Base-by-base conservation (phyloP, 1,140 invertebrate genomes). In the Macrocentrus cingulum region DNA sequence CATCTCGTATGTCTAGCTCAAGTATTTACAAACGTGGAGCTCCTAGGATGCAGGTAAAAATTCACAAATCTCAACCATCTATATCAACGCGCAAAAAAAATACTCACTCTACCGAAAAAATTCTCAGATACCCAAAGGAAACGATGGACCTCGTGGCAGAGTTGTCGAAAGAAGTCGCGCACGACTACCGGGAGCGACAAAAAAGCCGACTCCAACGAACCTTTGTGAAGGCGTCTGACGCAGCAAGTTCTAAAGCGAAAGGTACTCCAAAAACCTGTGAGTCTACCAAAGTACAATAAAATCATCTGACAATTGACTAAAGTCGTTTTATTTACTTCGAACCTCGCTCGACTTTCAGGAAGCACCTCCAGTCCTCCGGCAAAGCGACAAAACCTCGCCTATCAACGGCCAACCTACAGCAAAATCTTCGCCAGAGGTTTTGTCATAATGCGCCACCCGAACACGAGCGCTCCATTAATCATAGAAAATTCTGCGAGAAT, bases 11-110 rank as follows among this genome's bases (percentile, higher is more conserved):
- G 91, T 75, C 80, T 94, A 50, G 90, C 91, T 9, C 86, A 90
- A 79, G 89, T 90, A 8, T 93, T 92, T 69, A 83, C 85, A 0
- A 95, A 94, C 73, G 82, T 93, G 34, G 91, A 93, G 72, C 84
- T 92, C 51, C 80, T 94, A 66, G 91, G 91, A 37, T 93, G 91
- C 81, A 86, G 84, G 88, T 91, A 81, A 18, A 46, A 50, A 20
- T 34, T 37, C 42, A 34, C 13, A 20, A 19, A 51, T 18, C 22
- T n/a, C 16, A 25, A 49, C 15, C 6, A 5, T 25, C 9, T 11
- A 18, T 57, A n/a, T 39, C 3, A 34, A 44, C 20, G 9, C 19
- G 15, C 20, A 23, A 1, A 34, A 36, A 13, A 22, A 39, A 32
- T 18, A 2, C 25, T 34, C 11, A 18, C 36, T 36, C 36, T 19